These are phyloP conservation scores for Bothrops jararaca DNA, from an alignment of 2,113 vertebrate genomes.

Conservation along the genomic window DNA sequence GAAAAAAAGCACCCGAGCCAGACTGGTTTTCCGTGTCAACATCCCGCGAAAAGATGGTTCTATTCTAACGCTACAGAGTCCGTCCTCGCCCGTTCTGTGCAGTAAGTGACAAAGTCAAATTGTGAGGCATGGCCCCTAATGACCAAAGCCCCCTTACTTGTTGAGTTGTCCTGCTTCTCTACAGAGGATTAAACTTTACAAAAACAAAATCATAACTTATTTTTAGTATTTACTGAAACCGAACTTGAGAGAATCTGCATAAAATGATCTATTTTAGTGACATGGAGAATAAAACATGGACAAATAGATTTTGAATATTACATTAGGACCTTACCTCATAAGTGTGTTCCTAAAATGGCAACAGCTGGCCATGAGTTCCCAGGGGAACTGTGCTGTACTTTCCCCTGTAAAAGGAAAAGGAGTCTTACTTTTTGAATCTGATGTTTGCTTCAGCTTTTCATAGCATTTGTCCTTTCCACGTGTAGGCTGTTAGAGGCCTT, in stretches of 20 bases:
- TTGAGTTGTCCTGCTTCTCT: not conserved
- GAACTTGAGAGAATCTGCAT: not conserved
- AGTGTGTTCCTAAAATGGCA: conserved; percentile 29
- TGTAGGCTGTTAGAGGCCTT: not conserved
- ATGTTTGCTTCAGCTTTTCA: not conserved
- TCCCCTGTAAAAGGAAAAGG: too few relatives aligned
- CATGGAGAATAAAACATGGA: not conserved
- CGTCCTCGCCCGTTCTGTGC: conserved; percentile 92
- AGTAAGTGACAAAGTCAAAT: conserved; percentile 77
- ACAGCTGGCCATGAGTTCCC: not conserved
- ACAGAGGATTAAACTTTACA: not conserved
- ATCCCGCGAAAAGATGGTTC: conserved; percentile 89
- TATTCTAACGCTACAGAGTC: conserved; percentile 88
- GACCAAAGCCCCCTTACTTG: not conserved
- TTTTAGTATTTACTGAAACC: not conserved
- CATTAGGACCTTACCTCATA: not conserved
- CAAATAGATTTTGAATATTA: not conserved
- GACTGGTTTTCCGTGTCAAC: conserved; percentile 93
- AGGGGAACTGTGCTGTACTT: not conserved
- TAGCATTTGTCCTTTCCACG: not conserved
- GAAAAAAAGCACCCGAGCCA: conserved; percentile 96
- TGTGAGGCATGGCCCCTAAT: fast-evolving
- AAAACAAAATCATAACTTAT: not conserved
- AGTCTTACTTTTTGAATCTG: not conserved
- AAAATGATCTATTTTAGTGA: not conserved